These are phyloP conservation scores for Drosophila parvula DNA, from an alignment of 1,140 invertebrate genomes.

Conservation along the genomic window DNA sequence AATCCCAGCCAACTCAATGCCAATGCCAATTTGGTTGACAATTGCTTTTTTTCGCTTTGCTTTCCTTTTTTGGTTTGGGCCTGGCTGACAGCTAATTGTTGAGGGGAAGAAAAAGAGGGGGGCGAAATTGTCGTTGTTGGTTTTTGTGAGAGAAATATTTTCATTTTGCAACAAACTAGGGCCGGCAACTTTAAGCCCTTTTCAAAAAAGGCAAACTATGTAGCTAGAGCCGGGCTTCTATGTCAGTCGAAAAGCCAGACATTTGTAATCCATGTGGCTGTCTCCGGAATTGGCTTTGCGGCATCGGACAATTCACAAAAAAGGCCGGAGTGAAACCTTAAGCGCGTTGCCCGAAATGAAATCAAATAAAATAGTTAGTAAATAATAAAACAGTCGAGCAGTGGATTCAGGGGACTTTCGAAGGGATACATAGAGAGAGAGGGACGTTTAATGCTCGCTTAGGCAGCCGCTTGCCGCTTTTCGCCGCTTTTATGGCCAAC, in stretches of 20 bases:
- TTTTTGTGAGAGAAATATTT: slow-evolving; percentile 5
- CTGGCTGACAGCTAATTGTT: slow-evolving; percentile 64
- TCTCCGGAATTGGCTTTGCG: slow-evolving; percentile 56
- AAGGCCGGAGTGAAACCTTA: slow-evolving; percentile 39
- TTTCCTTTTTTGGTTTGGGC: slow-evolving; percentile 8
- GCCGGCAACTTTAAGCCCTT: slow-evolving; percentile 35
- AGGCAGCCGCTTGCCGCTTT: slow-evolving; percentile 44
- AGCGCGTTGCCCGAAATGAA: slow-evolving; percentile 67
- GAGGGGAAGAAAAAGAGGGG: no score
- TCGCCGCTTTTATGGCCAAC: slow-evolving; percentile 69
- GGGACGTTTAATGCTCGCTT: slow-evolving; percentile 71
- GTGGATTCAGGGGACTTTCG: slow-evolving; percentile 40
- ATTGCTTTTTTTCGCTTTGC: slow-evolving; percentile 52
- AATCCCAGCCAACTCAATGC: slow-evolving; percentile 78
- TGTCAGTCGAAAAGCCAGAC: slow-evolving; percentile 45
- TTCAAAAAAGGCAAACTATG: slow-evolving; percentile 32
- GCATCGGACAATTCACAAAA: slow-evolving; percentile 39
- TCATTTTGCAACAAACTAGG: slow-evolving; percentile 26
- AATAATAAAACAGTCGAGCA: slow-evolving; percentile 79
- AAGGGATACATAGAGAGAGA: background rate
- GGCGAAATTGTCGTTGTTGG: background rate
- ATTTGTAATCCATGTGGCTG: slow-evolving; percentile 52
- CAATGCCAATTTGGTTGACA: slow-evolving; percentile 80
- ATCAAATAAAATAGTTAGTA: slow-evolving; percentile 83
- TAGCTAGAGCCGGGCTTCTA: slow-evolving; percentile 19